Conservation (phyloP, 2,888 invertebrate species). For the Thysanoteuthis rhombus region DNA sequence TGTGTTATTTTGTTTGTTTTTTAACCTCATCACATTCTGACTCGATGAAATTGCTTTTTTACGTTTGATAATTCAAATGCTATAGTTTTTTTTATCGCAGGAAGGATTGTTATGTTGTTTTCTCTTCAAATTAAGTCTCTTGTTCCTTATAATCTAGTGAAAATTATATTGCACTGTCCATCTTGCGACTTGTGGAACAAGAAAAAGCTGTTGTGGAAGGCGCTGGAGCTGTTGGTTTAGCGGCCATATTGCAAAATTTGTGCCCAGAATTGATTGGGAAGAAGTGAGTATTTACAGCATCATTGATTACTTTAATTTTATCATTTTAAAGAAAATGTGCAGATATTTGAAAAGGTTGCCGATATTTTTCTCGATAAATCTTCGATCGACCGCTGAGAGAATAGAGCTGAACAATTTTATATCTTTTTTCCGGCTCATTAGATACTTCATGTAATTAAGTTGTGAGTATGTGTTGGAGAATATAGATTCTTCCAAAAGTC, state of each 20-base stretch:
- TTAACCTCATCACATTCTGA: neutral
- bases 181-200: constrained; percentile 80
- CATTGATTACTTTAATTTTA: too few species aligned
- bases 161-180: constrained; percentile 85
- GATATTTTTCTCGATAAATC: too few species aligned
- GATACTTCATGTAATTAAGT: too few species aligned
- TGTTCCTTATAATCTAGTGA: constrained; percentile 60
- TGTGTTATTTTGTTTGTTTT: too few species aligned
- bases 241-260: constrained; percentile 83
- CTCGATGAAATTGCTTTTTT: neutral
- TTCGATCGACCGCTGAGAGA: too few species aligned
- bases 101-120: neutral
- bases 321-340: too few species aligned
- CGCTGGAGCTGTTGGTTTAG: constrained; percentile 86
- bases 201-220: constrained; percentile 93
- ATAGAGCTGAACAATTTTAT: too few species aligned
- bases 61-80: neutral
- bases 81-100: neutral
- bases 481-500: too few species aligned
- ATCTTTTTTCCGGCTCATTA: too few species aligned
- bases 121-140: neutral
- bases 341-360: too few species aligned
- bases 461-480: too few species aligned
- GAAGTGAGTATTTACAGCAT: constrained; percentile 72
- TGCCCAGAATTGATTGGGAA: constrained; percentile 84